phyloP scores from a whole-genome alignment of 2,797 vertebrate species.

The Rhinella marina region DNA sequence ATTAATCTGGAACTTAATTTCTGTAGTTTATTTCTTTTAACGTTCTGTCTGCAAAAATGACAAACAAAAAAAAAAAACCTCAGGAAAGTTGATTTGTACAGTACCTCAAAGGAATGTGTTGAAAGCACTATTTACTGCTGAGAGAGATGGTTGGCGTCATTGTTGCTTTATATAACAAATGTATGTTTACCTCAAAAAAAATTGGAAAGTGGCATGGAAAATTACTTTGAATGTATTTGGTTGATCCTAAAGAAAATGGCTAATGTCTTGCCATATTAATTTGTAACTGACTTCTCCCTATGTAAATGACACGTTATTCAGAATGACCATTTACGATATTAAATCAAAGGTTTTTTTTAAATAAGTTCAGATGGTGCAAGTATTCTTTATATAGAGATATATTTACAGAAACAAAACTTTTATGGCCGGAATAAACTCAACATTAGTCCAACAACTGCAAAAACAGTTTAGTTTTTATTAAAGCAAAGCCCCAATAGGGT shows the following conservation, averaged over 20 bases:
- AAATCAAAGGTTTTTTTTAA: constrained; percentile 62
- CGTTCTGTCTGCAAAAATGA: constrained; percentile 86
- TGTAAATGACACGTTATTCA: constrained; percentile 48
- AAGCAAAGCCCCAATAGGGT: background rate
- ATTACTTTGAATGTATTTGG: constrained; percentile 94
- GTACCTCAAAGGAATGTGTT: constrained; percentile 97
- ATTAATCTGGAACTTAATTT: constrained; percentile 90
- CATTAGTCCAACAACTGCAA: constrained; percentile 69
- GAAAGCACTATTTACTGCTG: constrained; percentile 90
- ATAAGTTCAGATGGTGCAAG: constrained; percentile 72
- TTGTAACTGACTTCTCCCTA: constrained; percentile 54
- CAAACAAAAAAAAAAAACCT: constrained; percentile 77
- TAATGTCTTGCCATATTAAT: constrained; percentile 74
- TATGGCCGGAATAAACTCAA: constrained; percentile 73
- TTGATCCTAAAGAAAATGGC: constrained; percentile 81
- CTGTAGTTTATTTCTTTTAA: constrained; percentile 86
- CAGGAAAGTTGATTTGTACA: constrained; percentile 98
- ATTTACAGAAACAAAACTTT: constrained; percentile 62
- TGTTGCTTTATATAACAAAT: constrained; percentile 85
- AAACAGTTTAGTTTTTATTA: constrained; percentile 20
- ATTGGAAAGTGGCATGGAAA: constrained; percentile 85
- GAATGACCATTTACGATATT: constrained; percentile 64
- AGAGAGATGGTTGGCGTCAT: constrained; percentile 87
- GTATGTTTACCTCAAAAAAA: constrained; percentile 90
- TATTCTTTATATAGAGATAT: constrained; percentile 71